phyloP scores from a whole-genome alignment of 1,140 invertebrate species.

The Phthorimaea operculella region DNA sequence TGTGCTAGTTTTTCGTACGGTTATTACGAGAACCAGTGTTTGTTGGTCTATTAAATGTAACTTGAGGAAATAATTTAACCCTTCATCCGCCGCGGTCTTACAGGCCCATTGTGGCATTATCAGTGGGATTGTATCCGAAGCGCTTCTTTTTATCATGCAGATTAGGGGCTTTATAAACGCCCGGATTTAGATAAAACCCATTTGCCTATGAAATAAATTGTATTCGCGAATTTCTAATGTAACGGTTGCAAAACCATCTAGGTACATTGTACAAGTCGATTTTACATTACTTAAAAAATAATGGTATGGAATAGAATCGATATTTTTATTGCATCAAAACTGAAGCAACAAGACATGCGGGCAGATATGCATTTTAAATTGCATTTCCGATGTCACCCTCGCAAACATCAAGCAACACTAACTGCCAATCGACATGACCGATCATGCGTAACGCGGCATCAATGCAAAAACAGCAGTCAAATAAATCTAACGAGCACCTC shows the following conservation, averaged over 20 bases:
- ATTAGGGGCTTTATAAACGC: conserved; percentile 52
- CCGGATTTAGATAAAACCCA: conserved; percentile 39
- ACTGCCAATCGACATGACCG: conserved; percentile 62
- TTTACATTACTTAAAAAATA: no score
- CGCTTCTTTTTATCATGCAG: conserved; percentile 63
- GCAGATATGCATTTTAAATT: conserved; percentile 16
- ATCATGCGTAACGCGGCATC: conserved; percentile 58
- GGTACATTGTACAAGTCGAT: no score
- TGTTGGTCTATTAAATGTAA: no score
- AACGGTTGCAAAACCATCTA: no score
- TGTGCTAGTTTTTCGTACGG: no score
- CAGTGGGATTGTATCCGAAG: conserved; percentile 50
- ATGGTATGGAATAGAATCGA: no score
- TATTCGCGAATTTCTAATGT: conserved; percentile 1
- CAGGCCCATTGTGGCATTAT: conserved; percentile 44
- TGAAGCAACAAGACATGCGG: conserved; percentile 17
- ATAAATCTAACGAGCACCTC: conserved; percentile 64
- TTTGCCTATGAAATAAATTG: conserved; percentile 25
- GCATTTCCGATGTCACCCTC: conserved; percentile 27
- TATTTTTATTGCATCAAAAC: not conserved
- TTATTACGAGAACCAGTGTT: no score
- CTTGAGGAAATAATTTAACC: conserved; percentile 44
- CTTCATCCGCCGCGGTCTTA: conserved; percentile 39
- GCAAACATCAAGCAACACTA: conserved; percentile 46
- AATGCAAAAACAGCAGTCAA: conserved; percentile 62